Conservation (phyloP, 2,888 invertebrate species). For the Acleris sparsana region DNA sequence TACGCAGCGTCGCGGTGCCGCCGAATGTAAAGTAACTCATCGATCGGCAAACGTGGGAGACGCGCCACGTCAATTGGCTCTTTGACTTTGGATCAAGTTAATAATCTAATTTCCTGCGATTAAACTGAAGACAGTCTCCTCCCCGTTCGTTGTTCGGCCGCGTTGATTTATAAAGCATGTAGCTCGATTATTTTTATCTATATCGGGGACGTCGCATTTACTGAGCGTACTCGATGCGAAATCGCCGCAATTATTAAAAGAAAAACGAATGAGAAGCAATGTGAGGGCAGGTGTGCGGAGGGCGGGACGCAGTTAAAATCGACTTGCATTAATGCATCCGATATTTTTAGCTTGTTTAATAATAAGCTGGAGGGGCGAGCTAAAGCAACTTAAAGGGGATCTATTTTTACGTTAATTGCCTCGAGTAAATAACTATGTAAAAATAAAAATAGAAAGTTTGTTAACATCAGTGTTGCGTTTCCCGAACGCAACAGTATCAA, state of each 20-base stretch:
- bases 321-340: constrained; percentile 60
- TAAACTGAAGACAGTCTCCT: constrained; percentile 19
- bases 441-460: constrained; percentile 27
- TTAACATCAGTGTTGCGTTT: constrained; percentile 53
- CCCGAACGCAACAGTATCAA: constrained; percentile 70
- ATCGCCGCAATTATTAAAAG: constrained; percentile 46
- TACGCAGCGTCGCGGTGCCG: constrained; percentile 55
- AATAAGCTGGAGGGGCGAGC: constrained; percentile 53
- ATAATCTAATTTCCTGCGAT: constrained; percentile 28
- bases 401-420: constrained; percentile 51
- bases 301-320: constrained; percentile 57
- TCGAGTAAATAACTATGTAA: constrained; percentile 29
- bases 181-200: constrained; percentile 31
- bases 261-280: constrained; percentile 47
- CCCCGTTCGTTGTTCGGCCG: constrained; percentile 9
- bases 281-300: constrained; percentile 63
- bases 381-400: constrained; percentile 53
- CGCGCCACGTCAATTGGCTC: constrained; percentile 20
- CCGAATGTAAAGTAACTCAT: constrained; percentile 59
- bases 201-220: constrained; percentile 35
- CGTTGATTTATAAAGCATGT: constrained; percentile 24
- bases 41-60: constrained; percentile 24
- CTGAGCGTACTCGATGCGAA: constrained; percentile 38
- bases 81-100: constrained; percentile 25
- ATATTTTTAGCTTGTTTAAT: constrained; percentile 71